Evolutionary conservation across 1,140 invertebrate genomes (phyloP).

Genomic region (Apis cerana): DNA sequence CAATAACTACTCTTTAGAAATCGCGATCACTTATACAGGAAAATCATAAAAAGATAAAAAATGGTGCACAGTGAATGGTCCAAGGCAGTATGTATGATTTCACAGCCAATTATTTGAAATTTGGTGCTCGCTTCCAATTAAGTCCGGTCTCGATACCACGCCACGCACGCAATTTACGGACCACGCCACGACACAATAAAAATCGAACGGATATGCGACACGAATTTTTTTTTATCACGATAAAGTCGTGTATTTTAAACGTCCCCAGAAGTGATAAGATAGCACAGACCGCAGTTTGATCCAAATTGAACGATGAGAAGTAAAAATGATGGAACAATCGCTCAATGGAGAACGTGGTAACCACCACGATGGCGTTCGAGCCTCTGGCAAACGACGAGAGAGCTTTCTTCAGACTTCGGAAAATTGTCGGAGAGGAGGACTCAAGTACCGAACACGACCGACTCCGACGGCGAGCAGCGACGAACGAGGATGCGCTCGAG

Average conservation of each 20-base stretch:
- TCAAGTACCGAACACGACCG: conserved; percentile 66
- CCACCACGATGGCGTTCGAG: conserved; percentile 31
- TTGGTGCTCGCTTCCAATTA: conserved; percentile 26
- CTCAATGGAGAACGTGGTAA: neutral
- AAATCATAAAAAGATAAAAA: neutral
- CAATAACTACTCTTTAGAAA: neutral
- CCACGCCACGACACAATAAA: conserved; percentile 35
- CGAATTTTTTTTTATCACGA: conserved; percentile 22
- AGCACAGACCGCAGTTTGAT: conserved; percentile 32
- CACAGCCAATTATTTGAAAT: conserved; percentile 10
- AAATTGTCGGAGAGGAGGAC: conserved; percentile 38
- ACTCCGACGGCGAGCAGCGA: conserved; percentile 71
- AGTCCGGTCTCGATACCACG: conserved; percentile 15
- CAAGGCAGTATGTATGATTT: neutral
- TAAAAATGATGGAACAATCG: conserved; percentile 10
- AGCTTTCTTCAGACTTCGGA: conserved; percentile 28
- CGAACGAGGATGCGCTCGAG: conserved; percentile 75
- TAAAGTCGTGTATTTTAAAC: neutral
- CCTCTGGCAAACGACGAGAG: conserved; percentile 19
- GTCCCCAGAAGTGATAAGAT: neutral
- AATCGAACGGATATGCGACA: conserved; percentile 11
- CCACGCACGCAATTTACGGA: conserved; percentile 32
- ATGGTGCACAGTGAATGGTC: conserved; percentile 9
- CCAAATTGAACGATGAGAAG: conserved; percentile 23
- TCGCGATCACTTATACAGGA: neutral